Evolutionary conservation across 2,113 vertebrate species (phyloP).

Genomic region (Cebus imitator): DNA sequence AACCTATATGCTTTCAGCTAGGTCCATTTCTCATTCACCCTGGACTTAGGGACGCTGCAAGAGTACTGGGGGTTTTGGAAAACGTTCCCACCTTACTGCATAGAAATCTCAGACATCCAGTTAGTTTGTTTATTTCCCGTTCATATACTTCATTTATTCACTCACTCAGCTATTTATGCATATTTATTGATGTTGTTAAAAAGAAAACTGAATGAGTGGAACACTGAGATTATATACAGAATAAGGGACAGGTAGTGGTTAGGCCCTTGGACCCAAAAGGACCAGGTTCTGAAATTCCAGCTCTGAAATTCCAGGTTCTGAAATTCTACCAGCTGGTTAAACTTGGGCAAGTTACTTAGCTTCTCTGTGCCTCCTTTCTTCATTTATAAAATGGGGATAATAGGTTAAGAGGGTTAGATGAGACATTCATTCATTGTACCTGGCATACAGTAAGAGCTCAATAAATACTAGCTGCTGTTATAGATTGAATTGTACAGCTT

Average conservation of each 20-base stretch:
- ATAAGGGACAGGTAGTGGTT: background rate
- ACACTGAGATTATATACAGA: background rate
- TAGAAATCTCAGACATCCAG: background rate
- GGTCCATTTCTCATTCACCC: background rate
- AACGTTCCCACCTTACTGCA: background rate
- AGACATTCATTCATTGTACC: background rate
- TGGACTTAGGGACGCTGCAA: background rate
- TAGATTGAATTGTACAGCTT: background rate
- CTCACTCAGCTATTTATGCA: background rate
- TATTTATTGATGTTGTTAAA: background rate
- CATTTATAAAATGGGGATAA: background rate
- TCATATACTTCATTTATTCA: slow-evolving; percentile 79
- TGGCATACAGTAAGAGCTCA: background rate
- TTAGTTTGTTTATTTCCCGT: background rate
- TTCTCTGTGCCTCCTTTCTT: slow-evolving; percentile 2
- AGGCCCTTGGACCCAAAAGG: background rate
- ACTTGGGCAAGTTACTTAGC: background rate
- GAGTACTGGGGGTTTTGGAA: background rate
- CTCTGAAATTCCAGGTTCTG: background rate
- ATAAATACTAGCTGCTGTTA: background rate
- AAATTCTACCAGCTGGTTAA: background rate
- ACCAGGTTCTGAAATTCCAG: background rate
- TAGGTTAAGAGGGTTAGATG: background rate
- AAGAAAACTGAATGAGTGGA: background rate
- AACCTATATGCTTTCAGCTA: background rate